Base-by-base conservation (phyloP, 2,888 invertebrate species). In the Drosophila monieri region DNA sequence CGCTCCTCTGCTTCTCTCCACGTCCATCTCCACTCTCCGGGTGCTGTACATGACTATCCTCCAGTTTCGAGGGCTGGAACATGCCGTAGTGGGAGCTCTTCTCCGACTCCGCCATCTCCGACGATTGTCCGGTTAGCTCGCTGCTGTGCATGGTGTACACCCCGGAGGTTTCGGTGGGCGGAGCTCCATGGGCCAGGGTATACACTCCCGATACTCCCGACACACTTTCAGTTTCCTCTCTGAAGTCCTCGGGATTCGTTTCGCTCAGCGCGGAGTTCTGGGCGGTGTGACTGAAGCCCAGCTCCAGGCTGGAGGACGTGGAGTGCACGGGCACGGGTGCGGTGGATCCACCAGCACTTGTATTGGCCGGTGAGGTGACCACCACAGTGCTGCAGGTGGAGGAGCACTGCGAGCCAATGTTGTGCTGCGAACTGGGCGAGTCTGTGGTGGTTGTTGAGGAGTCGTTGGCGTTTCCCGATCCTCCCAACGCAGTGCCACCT, bases 341-440 rank as follows among this genome's bases (percentile, higher is more conserved):
- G 53, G 92, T 90, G 3, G 67, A 91, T 9, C 96, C 95, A 52
- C 88, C 85, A 84, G 92, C 95, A 52, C 88, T 85, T 84, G 92
- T 92, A 48, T 92, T 91, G 0, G 77, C 61, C 0, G 89, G 77
- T 8, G 93, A 92, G 5, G 93, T 93, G 78, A 96, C 95, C 77
- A 96, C 96, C n/a, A 96, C 96, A 35, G 97, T 97, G 88, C 96
- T 96, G 89, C 96, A 96, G 25, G 96, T 96, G 55, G 96, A 96
- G 60, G 96, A 96, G 90, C 97, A 96, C 89, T 96, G 96, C 25
- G 96, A 96, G 56, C 95, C 95, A 46, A 95, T 93, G 89, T 95
- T 95, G 90, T 95, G 91, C 74, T 92, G 92, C 0, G 92, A 92
- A 53, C 86, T 91, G 2, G 92, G 92, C 1, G 92, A 92, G 91